Evolutionary conservation across 2,797 vertebrate genomes (phyloP).

Genomic region (Molossus alvarezi): DNA sequence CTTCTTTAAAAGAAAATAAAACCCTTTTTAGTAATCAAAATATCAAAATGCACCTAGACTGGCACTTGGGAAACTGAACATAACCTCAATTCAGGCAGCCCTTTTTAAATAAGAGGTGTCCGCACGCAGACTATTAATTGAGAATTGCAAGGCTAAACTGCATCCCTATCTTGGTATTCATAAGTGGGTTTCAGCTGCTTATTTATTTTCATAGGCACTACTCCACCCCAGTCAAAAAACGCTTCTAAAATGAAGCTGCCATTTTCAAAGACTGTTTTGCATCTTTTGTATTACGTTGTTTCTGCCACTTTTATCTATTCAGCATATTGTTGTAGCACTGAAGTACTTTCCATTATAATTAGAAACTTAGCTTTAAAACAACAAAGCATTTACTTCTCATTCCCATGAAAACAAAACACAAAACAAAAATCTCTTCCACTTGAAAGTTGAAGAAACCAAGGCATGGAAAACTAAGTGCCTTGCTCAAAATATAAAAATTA

Average conservation of each 20-base stretch:
- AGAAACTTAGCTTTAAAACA: constrained; percentile 64
- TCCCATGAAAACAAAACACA: constrained; percentile 68
- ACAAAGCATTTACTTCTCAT: constrained; percentile 66
- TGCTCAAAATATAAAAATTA: constrained; percentile 60
- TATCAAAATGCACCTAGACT: constrained; percentile 80
- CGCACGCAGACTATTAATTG: constrained; percentile 70
- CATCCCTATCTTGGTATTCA: constrained; percentile 54
- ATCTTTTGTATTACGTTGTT: neutral
- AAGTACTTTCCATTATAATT: constrained; percentile 69
- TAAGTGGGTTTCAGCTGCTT: constrained; percentile 63
- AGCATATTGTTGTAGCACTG: neutral
- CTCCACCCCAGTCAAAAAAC: constrained; percentile 60
- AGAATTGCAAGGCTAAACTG: constrained; percentile 74
- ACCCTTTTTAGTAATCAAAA: constrained; percentile 81
- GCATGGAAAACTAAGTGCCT: constrained; percentile 39
- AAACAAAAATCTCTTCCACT: constrained; percentile 52
- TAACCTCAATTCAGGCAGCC: constrained; percentile 77
- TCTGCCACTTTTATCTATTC: constrained; percentile 58
- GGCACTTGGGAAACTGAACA: constrained; percentile 74
- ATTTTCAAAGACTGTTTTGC: constrained; percentile 62
- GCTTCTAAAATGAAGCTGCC: constrained; percentile 44
- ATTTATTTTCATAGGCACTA: constrained; percentile 57
- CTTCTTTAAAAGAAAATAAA: constrained; percentile 79
- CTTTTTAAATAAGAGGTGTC: constrained; percentile 78
- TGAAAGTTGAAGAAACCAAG: constrained; percentile 60